Evolutionary conservation across 1,140 invertebrate genomes (phyloP).

Genomic region (Diachasmimorpha longicaudata): DNA sequence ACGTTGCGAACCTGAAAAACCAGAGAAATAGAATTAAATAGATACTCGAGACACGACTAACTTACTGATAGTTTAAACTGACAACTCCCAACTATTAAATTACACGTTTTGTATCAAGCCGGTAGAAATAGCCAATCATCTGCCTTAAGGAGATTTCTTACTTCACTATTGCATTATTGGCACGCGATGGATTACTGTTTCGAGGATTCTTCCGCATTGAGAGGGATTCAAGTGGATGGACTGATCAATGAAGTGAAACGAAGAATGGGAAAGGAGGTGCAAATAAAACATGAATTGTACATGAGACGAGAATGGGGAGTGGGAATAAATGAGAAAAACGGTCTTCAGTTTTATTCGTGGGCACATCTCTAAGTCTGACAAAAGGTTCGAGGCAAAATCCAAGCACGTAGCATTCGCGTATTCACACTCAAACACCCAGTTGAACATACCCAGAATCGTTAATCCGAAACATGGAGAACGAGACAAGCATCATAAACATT

Average conservation of each 20-base stretch:
- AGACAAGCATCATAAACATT: constrained; percentile 47
- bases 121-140: not conserved
- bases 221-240: not conserved
- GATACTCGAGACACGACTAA: not conserved
- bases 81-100: not conserved
- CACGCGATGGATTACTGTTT: not conserved
- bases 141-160: not conserved
- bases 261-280: not conserved
- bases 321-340: not conserved
- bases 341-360: constrained; percentile 13
- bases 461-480: constrained; percentile 49
- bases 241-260: not conserved
- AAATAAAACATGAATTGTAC: not conserved
- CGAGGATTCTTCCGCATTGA: not conserved
- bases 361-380: not conserved
- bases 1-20: not conserved
- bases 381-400: constrained; percentile 14
- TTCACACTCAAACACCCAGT: constrained; percentile 38
- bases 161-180: not conserved
- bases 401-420: constrained; percentile 39
- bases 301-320: not conserved
- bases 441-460: constrained; percentile 55
- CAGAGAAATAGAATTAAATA: constrained; percentile 11
- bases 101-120: not conserved
- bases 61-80: not conserved